A percentile compares a stretch with the other conserved stretches of the same genome.
phyloP scores from a whole-genome alignment of 2,888 invertebrate genomes.

The Dryocosmus kuriphilus region DNA sequence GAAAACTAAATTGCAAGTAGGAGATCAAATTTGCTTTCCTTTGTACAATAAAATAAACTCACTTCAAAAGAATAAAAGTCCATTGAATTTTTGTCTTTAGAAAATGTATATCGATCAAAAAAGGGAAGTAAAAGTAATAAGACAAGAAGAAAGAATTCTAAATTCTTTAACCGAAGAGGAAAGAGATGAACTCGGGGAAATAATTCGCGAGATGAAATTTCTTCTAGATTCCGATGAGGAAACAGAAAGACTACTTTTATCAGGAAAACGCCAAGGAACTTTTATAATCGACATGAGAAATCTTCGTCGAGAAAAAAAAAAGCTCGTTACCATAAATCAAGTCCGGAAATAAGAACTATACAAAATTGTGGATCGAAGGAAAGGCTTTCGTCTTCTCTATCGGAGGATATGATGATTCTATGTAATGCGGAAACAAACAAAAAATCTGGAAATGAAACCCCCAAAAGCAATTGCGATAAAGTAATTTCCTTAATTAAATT shows the following conservation, averaged over 20 bases:
- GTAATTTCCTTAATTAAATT: background rate
- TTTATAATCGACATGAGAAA: conserved; percentile 34
- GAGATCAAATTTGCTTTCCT: background rate
- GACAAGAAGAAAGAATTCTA: conserved; percentile 18
- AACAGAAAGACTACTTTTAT: conserved; percentile 23
- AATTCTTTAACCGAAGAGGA: conserved; percentile 15
- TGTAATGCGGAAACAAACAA: background rate
- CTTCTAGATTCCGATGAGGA: conserved; percentile 14
- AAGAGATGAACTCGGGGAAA: conserved; percentile 26
- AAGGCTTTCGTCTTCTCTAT: background rate
- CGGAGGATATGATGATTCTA: background rate
- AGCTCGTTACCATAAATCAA: background rate
- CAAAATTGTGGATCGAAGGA: conserved; percentile 44
- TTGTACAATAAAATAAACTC: background rate
- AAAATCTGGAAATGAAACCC: background rate
- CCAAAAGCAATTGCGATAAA: background rate
- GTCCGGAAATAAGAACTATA: conserved; percentile 1
- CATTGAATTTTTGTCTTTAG: background rate
- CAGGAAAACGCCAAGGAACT: conserved; percentile 14
- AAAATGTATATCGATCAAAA: conserved; percentile 2
- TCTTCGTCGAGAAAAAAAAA: conserved; percentile 16
- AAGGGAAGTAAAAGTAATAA: conserved; percentile 27
- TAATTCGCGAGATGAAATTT: conserved; percentile 29
- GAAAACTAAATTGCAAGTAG: conserved; percentile 13
- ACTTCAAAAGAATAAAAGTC: background rate